Evolutionary conservation across 2,797 vertebrate genomes (phyloP).

Genomic region (Lerista edwardsae): DNA sequence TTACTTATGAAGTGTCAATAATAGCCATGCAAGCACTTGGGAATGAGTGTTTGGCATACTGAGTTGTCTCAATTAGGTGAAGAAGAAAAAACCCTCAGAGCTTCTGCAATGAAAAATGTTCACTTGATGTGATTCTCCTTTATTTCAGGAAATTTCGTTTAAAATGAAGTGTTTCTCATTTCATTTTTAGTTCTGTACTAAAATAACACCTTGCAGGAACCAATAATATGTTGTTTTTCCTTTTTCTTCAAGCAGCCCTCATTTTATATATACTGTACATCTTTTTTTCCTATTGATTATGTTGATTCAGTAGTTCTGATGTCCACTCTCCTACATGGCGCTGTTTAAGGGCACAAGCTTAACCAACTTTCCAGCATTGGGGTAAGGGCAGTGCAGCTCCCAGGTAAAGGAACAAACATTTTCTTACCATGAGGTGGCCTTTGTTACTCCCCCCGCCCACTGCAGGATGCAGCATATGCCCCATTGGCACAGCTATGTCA

Average conservation of each 20-base stretch:
- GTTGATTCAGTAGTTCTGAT: slow-evolving; percentile 10
- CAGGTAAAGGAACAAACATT: no score
- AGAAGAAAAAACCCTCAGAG: slow-evolving; percentile 72
- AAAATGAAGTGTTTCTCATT: slow-evolving; percentile 47
- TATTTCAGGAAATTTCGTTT: slow-evolving; percentile 52
- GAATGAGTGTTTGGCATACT: slow-evolving; percentile 74
- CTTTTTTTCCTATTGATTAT: neutral
- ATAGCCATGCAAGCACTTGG: slow-evolving; percentile 73
- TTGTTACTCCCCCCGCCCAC: no score
- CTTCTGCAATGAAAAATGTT: slow-evolving; percentile 75
- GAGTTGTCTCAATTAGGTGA: slow-evolving; percentile 74
- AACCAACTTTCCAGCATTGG: no score
- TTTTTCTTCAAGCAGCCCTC: slow-evolving; percentile 9
- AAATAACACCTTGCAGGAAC: slow-evolving; percentile 8
- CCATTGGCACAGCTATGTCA: no score
- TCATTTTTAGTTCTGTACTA: slow-evolving; percentile 55
- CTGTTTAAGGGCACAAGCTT: no score
- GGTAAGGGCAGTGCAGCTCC: no score
- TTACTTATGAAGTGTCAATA: slow-evolving; percentile 75
- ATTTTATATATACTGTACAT: neutral
- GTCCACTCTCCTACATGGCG: neutral
- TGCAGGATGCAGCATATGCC: no score
- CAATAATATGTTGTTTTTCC: slow-evolving; percentile 39
- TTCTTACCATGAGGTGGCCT: no score
- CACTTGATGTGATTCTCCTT: slow-evolving; percentile 71